Base-by-base conservation (phyloP, 1,140 invertebrate genomes). In the Carposina sasakii region DNA sequence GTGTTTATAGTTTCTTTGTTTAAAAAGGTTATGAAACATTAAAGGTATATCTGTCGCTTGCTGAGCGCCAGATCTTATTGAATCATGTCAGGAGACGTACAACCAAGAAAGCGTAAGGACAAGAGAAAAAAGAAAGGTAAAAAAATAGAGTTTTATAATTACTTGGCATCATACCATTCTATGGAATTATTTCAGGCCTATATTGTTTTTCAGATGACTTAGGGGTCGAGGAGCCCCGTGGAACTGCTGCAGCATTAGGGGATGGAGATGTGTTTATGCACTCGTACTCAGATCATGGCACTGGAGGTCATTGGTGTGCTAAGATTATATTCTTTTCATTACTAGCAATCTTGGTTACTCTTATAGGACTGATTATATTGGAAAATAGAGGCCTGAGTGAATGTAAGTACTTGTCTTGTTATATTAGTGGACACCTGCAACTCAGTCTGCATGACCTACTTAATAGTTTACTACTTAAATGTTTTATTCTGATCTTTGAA, bases 311-410 rank as follows among this genome's bases (percentile, higher is more conserved):
- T 63, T 91, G 93, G 87, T 93, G 91, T 74, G 92, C 93, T 5
- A 94, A 93, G 83, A 89, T 94, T 30, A 86, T 94, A 51, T 95
- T 95, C 76, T 94, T 95, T 63, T 76, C 88, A 2, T 67, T 95
- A 10, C 85, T 94, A 33, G 89, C 89, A 16, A 87, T 89, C 42
- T 85, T 95, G 16, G 81, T 90, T 54, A 88, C 91, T 24, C 84
- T 93, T 12, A 89, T 94, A 64, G 91, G 91, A 43, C 68, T 94
- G 31, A 93, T 94, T 50, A 91, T 94, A 54, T 81, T 93, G 36
- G 92, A 95, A 81, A 90, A 94, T 64, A 89, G 91, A 65, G 93
- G 92, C 24, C 85, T 91, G 13, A 89, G 89, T 34, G 91, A 94
- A 76, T 88, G 93, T 94, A 83, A 91, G 89, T 88, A 61, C 24